Base-by-base conservation (phyloP, 2,797 vertebrate species). In the Peromyscus melanophrys region DNA sequence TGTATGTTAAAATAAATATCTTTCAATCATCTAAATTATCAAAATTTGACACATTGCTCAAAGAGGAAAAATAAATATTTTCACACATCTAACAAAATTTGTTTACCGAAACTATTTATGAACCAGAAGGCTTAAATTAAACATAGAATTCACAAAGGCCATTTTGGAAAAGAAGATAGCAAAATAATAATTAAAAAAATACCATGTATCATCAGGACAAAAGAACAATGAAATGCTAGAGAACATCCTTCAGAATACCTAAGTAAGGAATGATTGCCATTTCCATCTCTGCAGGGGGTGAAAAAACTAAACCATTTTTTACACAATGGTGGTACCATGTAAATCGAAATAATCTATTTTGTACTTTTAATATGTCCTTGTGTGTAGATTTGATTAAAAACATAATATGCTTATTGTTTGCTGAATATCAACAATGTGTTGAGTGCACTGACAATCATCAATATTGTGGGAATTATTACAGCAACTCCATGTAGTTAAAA, bases 201-300 rank as follows among this genome's bases (percentile, higher is more conserved):
- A 0, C 14, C 67, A 9, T 25, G 23, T 43, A 2, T 23, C 2
- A 49, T 77, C 14, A 25, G 7, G 55, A 6, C 23, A n/a, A 37
- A 69, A 23, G 1, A 6, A 82, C 3, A 19, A n/a, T 14, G 21
- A 91, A 57, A 21, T 73, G 23, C 9, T 73, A 21, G 7, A 25
- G 46, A 46, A 43, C 12, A 25, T 3, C 6, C 27, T 55, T 21
- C 9, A 19, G 23, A 63, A 65, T 0, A 55, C 4, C 3, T 61
- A 49, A 27, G 4, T 63, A 16, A 59, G 19, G 43, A 29, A 59
- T 17, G 13, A 9, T 23, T 10, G 1, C 16, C 29, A 59, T 49
- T 2, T 0, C 25, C 9, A 75, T 4, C 13, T 19, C 71, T 46
- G 31, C 1, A 65, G 7, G 19, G 25, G 12, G 1, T 31, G 13